Evolutionary conservation across 1,140 invertebrate species (phyloP), one percentile per base, ranked within the genome.

Genomic region (Druon quercuslanigerum): DNA sequence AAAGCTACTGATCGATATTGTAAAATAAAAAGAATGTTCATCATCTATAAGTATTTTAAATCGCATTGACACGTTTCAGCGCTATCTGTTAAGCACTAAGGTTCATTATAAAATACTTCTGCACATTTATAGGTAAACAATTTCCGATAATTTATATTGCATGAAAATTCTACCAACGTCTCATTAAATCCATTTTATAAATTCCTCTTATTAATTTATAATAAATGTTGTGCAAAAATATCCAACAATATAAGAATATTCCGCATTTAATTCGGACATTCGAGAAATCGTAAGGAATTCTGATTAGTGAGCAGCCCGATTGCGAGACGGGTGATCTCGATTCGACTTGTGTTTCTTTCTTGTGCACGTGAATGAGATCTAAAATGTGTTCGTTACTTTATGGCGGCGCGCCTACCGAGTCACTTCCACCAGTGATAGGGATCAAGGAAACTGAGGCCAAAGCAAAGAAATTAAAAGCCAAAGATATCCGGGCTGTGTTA

Each of bases 341-440:
- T 16, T 57, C 19, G 19, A 7, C 25, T 13, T 66, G 13, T 66
- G 25, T 66, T 66, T 66, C 25, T 14, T 40, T 66, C 40, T 40
- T 8, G 25, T 13, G 25, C 60, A 40, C 25, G 33, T 66, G 60
- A 66, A 40, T n/a, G 19, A 57, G 25, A 25, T 13, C 5, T 33
- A 25, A n/a, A 66, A 70, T 56, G 70, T 46, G 60, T 77, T 77
- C 60, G 73, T 77, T 80, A 60, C 73, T 80, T 77, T 72, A 57
- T 76, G 72, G 72, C 51, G 50, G 50, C 75, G 72, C 79, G 20
- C 75, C 78, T 76, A 16, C 25, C 46, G 33, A 57, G 54, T 71
- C 20, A 72, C 66, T 74, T 73, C 52, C 78, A 85, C 72, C 72
- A 73, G 77, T 79, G 82, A 85, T 80, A 83, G 82, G 52, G 33